These are phyloP conservation scores for Ctenopoma kingsleyae DNA, from an alignment of 2,797 vertebrate species.

Conservation along the genomic window DNA sequence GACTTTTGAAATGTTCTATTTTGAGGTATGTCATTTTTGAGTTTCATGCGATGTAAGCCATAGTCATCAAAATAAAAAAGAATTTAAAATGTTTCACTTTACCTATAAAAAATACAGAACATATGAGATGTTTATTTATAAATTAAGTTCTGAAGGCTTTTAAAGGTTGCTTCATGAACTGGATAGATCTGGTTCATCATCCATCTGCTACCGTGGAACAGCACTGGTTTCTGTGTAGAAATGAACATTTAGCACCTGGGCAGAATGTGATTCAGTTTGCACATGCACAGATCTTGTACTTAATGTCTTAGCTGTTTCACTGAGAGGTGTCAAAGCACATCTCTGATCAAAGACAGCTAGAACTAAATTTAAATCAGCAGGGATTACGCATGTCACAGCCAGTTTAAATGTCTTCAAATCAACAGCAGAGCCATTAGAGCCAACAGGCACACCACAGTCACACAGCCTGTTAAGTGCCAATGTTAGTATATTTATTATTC, in stretches of 20 bases:
- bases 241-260: slow-evolving; percentile 3
- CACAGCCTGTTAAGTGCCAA: slow-evolving; percentile 34
- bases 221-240: not conserved
- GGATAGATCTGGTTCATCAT: not conserved
- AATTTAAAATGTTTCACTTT: too few species aligned
- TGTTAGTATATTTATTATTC: slow-evolving; percentile 16
- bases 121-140: too few species aligned
- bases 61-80: too few species aligned
- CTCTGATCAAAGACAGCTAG: slow-evolving; percentile 53
- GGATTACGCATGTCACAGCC: slow-evolving; percentile 56
- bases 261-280: slow-evolving; percentile 4
- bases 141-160: too few species aligned
- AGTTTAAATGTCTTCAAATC: slow-evolving; percentile 60
- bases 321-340: slow-evolving; percentile 6
- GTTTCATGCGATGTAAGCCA: too few species aligned
- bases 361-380: slow-evolving; percentile 55
- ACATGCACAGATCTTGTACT: not conserved
- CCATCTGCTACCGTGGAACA: not conserved
- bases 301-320: slow-evolving; percentile 8
- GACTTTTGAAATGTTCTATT: too few species aligned
- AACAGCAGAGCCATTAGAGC: slow-evolving; percentile 45
- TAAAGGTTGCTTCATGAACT: not conserved
- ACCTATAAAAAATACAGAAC: too few species aligned
- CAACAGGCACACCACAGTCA: slow-evolving; percentile 42
- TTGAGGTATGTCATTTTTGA: too few species aligned